Percentiles rank a stretch among this genome's conserved stretches.
Evolutionary conservation across 2,888 invertebrate genomes (phyloP).

Genomic region (Cactoblastis cactorum): DNA sequence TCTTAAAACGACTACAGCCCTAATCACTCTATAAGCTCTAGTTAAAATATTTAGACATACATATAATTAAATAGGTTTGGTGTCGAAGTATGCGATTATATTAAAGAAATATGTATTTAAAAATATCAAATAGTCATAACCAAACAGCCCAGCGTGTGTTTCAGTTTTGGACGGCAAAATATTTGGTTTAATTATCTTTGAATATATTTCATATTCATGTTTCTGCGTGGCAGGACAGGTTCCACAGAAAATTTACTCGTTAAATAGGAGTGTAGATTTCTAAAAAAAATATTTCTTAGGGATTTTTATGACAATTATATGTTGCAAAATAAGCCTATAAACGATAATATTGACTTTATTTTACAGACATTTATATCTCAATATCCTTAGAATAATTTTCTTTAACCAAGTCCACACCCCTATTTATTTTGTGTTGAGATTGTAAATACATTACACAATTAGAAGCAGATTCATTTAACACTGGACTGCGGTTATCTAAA

Average conservation of each 20-base stretch:
- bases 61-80: slow-evolving; percentile 59
- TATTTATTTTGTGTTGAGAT: too few relatives aligned
- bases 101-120: slow-evolving; percentile 44
- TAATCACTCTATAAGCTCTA: slow-evolving; percentile 77
- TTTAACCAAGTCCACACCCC: too few relatives aligned
- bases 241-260: too few relatives aligned
- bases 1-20: slow-evolving; percentile 52
- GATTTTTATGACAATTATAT: too few relatives aligned
- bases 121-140: slow-evolving; percentile 33
- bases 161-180: slow-evolving; percentile 72
- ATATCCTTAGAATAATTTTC: too few relatives aligned
- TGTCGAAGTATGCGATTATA: slow-evolving; percentile 60
- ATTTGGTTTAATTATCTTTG: slow-evolving; percentile 41
- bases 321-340: too few relatives aligned
- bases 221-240: slow-evolving; percentile 13
- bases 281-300: too few relatives aligned
- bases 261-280: too few relatives aligned
- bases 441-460: not conserved
- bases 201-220: not conserved
- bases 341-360: too few relatives aligned
- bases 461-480: slow-evolving; percentile 27
- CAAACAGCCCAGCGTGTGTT: slow-evolving; percentile 64
- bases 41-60: slow-evolving; percentile 68
- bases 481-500: slow-evolving; percentile 63
- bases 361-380: too few relatives aligned